Conservation (phyloP, 2,888 invertebrate species). For the Lamellibrachia columna region DNA sequence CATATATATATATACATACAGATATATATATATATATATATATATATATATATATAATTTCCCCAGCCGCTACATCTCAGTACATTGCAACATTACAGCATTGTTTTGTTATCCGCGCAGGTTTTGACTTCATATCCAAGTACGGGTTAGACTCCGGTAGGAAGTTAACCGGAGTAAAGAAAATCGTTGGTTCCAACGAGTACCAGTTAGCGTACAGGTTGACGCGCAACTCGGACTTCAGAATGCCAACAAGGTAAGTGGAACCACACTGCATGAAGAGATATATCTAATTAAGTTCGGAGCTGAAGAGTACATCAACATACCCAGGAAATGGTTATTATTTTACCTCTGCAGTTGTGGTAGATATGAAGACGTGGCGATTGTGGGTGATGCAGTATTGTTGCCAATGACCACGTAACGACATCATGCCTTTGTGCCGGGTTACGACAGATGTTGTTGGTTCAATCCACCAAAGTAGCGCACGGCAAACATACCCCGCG, state of each 20-base stretch:
- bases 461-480: background rate
- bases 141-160: slow-evolving; percentile 35
- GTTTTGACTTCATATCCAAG: slow-evolving; percentile 43
- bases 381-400: too few species aligned
- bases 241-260: slow-evolving; percentile 32
- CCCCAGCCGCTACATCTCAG: too few species aligned
- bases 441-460: background rate
- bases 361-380: background rate
- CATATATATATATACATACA: too few species aligned
- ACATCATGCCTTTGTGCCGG: too few species aligned
- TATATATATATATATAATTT: too few species aligned
- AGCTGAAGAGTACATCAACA: background rate
- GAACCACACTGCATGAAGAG: background rate
- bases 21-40: background rate
- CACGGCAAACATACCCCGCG: background rate
- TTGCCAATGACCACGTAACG: too few species aligned
- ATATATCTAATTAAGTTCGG: background rate
- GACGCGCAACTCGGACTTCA: slow-evolving; percentile 20
- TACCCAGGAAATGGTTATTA: background rate
- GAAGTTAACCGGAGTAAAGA: slow-evolving; percentile 16
- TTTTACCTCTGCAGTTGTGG: background rate
- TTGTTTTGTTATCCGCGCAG: slow-evolving; percentile 27
- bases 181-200: slow-evolving; percentile 29
- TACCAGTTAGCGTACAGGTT: slow-evolving; percentile 33
- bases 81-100: background rate